These are phyloP conservation scores for Lasioglossum villosulum DNA, from an alignment of 2,888 invertebrate genomes.

Conservation along the genomic window DNA sequence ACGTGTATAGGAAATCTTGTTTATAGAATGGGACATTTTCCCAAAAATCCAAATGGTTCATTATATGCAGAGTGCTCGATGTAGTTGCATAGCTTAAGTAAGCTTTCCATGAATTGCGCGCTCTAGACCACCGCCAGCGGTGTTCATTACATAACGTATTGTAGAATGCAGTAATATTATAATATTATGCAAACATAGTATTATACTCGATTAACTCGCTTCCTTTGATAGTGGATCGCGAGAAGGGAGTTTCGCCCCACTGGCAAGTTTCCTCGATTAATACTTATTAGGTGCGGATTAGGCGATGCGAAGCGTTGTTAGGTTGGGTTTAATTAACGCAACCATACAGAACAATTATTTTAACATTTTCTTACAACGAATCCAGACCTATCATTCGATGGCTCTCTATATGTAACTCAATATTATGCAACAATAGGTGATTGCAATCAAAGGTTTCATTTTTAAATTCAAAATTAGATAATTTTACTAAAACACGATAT, in stretches of 20 bases:
- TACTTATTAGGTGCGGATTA: slow-evolving; percentile 8
- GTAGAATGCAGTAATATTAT: neutral
- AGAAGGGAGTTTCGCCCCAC: neutral
- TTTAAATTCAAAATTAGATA: neutral
- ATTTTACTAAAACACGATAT: neutral
- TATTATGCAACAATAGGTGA: neutral
- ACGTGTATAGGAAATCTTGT: neutral
- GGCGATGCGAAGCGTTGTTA: neutral
- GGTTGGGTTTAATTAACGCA: neutral
- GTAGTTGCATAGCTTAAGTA: neutral
- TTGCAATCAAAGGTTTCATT: neutral
- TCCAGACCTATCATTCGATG: neutral
- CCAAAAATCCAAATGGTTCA: neutral
- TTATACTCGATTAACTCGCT: slow-evolving; percentile 9
- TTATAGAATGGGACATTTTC: neutral
- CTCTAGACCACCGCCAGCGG: neutral
- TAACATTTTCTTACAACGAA: neutral
- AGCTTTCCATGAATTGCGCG: neutral
- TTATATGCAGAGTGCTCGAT: neutral
- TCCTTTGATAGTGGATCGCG: neutral
- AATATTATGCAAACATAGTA: slow-evolving; percentile 4
- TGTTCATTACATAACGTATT: neutral
- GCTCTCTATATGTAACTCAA: neutral
- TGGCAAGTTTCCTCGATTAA: slow-evolving; percentile 1
- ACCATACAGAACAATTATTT: neutral